phyloP scores from a whole-genome alignment of 1,140 invertebrate genomes.

The Drosophila subobscura region DNA sequence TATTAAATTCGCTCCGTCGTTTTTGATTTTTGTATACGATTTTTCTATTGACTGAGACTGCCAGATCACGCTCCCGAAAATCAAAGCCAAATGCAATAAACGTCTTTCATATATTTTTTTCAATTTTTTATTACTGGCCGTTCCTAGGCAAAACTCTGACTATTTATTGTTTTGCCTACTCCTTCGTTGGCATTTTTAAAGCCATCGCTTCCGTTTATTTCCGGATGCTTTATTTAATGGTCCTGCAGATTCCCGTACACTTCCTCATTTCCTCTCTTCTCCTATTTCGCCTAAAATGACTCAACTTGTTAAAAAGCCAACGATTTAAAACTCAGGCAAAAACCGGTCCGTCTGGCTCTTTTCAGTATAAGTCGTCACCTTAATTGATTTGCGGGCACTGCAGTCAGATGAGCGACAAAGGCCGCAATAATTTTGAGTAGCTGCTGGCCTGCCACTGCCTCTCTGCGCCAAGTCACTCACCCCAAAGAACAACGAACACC shows the following conservation, averaged over 20 bases:
- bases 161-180: constrained; percentile 11
- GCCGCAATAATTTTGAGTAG: constrained; percentile 38
- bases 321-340: constrained; percentile 14
- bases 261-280: not conserved
- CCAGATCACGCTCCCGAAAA: not conserved
- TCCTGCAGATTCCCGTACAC: constrained; percentile 40
- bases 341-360: constrained; percentile 30
- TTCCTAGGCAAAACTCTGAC: constrained; percentile 10
- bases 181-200: constrained; percentile 14
- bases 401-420: constrained; percentile 30
- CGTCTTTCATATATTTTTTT: constrained; percentile 11
- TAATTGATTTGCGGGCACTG: constrained; percentile 74
- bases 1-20: too few species aligned
- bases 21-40: too few species aligned
- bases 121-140: constrained; percentile 34
- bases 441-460: constrained; percentile 13
- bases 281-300: not conserved
- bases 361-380: constrained; percentile 47
- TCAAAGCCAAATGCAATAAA: constrained; percentile 30
- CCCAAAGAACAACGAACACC: constrained; percentile 48
- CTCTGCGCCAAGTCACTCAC: constrained; percentile 25
- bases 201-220: constrained; percentile 63
- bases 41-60: too few species aligned
- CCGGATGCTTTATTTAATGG: constrained; percentile 78
- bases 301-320: constrained; percentile 53